phyloP scores from a whole-genome alignment of 2,113 vertebrate species.

The Strigops habroptila region DNA sequence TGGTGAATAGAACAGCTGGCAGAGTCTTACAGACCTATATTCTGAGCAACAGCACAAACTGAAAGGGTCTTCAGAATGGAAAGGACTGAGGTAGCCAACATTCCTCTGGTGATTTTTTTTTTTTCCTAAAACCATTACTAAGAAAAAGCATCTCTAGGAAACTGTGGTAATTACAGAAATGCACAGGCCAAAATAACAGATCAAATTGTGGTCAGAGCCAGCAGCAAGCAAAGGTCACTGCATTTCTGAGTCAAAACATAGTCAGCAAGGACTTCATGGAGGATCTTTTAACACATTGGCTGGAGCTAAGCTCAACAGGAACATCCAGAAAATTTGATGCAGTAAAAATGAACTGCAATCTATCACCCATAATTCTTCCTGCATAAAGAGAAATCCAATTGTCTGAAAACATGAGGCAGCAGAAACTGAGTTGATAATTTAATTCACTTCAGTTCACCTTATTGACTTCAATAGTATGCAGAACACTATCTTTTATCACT shows the following conservation, averaged over 20 bases:
- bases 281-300: background rate
- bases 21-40: background rate
- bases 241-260: background rate
- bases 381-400: slow-evolving; percentile 22
- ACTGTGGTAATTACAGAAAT: background rate
- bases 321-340: background rate
- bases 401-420: slow-evolving; percentile 38
- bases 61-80: background rate
- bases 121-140: background rate
- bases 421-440: slow-evolving; percentile 13
- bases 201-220: background rate
- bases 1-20: background rate
- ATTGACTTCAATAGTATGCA: background rate
- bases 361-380: background rate
- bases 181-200: background rate
- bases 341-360: background rate
- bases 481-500: background rate
- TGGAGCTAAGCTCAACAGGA: background rate
- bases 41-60: background rate
- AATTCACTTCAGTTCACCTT: slow-evolving; percentile 12
- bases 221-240: background rate
- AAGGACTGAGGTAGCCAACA: background rate
- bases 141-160: background rate
- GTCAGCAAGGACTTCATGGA: background rate
- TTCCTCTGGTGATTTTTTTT: background rate